phyloP scores from a whole-genome alignment of 53 echinoderm and acorn worm species.

The Crossaster papposus region DNA sequence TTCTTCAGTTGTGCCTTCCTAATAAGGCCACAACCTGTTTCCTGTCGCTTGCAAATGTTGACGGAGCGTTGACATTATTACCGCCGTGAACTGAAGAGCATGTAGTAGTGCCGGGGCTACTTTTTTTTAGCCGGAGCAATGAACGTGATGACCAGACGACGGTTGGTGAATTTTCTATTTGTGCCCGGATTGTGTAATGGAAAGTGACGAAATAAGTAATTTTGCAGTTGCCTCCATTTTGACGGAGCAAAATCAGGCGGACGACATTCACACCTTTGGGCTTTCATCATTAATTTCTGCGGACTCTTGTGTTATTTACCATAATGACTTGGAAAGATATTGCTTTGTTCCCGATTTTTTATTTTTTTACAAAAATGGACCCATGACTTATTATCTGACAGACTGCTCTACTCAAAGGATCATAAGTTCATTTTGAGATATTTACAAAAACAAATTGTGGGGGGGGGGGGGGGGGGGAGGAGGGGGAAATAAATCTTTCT shows the following conservation, averaged over 20 bases:
- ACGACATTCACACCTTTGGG: neutral
- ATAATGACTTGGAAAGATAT: too few relatives aligned
- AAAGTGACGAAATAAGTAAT: neutral
- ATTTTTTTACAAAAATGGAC: too few relatives aligned
- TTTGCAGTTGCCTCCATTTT: neutral
- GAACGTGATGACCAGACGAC: neutral
- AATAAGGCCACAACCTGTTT: constrained; percentile 60
- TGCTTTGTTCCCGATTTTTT: too few relatives aligned
- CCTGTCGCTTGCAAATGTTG: constrained; percentile 58
- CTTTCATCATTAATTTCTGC: neutral
- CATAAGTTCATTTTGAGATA: too few relatives aligned
- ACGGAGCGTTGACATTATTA: constrained; percentile 63
- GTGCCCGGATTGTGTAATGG: neutral
- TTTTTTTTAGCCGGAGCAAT: constrained; percentile 1
- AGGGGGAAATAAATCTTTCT: too few relatives aligned
- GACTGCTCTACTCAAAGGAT: too few relatives aligned
- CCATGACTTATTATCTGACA: too few relatives aligned
- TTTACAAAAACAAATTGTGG: too few relatives aligned
- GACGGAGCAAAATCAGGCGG: neutral
- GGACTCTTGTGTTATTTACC: neutral
- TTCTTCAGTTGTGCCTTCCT: constrained; percentile 36
- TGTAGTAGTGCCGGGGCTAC: neutral
- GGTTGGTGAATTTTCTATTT: neutral
- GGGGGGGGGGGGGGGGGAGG: too few relatives aligned
- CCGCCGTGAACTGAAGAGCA: constrained; percentile 7